Percentiles rank a stretch among this genome's conserved stretches.
These are phyloP conservation scores for Buceros bicornis DNA, from an alignment of 2,797 vertebrate species.

Conservation along the genomic window DNA sequence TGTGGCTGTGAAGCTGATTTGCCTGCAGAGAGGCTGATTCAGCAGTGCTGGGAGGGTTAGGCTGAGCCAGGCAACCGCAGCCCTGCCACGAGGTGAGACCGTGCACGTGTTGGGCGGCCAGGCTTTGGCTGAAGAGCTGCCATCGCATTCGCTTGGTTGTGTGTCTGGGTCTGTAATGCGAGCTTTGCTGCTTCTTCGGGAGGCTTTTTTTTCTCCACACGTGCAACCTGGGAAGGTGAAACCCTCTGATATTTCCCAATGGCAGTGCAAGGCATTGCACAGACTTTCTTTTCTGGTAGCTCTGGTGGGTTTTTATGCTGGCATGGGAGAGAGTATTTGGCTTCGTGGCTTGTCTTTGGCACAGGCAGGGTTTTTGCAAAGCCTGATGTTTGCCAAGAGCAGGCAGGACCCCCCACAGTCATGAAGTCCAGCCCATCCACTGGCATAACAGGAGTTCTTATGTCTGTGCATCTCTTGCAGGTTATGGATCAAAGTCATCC, in stretches of 20 bases:
- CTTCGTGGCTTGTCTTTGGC: background rate
- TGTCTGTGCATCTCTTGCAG: background rate
- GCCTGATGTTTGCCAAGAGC: accelerated
- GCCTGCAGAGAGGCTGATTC: background rate
- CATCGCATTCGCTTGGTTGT: background rate
- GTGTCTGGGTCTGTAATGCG: background rate
- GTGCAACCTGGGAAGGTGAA: background rate
- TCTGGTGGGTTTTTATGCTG: background rate
- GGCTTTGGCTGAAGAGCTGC: background rate
- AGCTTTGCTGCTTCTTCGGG: background rate
- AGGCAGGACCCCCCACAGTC: background rate
- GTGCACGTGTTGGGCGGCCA: background rate
- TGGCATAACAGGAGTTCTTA: background rate
- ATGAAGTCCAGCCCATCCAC: background rate
- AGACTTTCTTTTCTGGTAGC: background rate
- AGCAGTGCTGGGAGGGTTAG: background rate
- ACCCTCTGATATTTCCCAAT: background rate
- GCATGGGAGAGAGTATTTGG: background rate
- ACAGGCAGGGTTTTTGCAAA: background rate
- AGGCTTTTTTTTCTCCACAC: background rate
- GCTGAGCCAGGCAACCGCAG: background rate
- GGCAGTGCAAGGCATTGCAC: background rate
- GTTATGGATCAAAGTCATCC: background rate
- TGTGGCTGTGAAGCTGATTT: background rate
- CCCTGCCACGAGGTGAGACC: background rate